Conservation (phyloP, 2,797 vertebrate species). For the Argyrosomus regius region DNA sequence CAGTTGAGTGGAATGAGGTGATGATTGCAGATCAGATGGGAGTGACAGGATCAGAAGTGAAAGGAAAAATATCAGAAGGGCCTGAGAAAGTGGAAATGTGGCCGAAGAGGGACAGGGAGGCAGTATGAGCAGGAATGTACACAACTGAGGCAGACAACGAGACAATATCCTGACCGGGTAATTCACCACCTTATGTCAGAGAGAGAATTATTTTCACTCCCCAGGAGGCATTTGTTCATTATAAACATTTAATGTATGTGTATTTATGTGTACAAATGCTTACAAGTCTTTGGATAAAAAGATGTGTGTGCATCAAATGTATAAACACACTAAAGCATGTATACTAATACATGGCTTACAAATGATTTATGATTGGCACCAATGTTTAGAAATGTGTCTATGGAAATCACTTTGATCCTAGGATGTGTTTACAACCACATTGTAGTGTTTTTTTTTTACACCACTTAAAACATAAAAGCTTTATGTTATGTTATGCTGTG, state of each 20-base stretch:
- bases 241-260: background rate
- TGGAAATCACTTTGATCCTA: background rate
- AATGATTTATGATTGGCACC: background rate
- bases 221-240: background rate
- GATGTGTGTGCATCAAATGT: background rate
- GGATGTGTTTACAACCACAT: background rate
- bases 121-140: background rate
- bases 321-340: background rate
- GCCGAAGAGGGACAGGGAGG: background rate
- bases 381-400: background rate
- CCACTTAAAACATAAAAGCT: background rate
- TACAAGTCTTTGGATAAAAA: background rate
- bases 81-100: conserved; percentile 1
- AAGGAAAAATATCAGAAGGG: background rate
- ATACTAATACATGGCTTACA: background rate
- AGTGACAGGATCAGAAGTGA: background rate
- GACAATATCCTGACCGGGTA: background rate
- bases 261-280: background rate
- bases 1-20: background rate
- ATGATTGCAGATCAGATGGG: too few species aligned
- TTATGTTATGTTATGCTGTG: background rate
- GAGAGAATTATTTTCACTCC: background rate
- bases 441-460: background rate
- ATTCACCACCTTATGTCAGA: background rate
- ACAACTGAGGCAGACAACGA: background rate